Base-by-base conservation (phyloP, 2,888 invertebrate genomes). In the Apamea monoglypha region DNA sequence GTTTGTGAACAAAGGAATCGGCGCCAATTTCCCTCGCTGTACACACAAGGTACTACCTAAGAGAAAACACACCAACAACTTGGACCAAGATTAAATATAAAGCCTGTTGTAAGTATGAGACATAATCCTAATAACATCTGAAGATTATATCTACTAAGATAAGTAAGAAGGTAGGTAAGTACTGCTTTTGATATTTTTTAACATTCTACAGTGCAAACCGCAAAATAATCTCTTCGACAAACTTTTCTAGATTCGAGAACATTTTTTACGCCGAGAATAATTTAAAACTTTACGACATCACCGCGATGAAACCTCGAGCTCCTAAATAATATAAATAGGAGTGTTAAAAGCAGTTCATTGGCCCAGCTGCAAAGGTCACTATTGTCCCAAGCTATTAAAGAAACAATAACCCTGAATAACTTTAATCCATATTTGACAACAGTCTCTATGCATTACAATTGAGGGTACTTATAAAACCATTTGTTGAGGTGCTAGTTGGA, bases 361-460 rank as follows among this genome's bases (percentile, higher is more conserved):
- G 84, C 72, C 84, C 76, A 80, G 61, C 77, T 53, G 16, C 53
- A 85, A 86, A 88, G 87, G 85, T 86, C 83, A 76, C 80, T 64
- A 81, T 85, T 84, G 80, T 88, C 90, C 78, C 88, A 89, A 79
- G n/a, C 82, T 82, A 84, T 86, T 88, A 84, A 83, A 81, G 76
- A 85, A 87, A 89, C 90, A 88, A 89, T 87, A 83, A 83, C 78
- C 77, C 66, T 70, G 84, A 74, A 81, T 78, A 75, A 78, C 47
- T 71, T 63, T 83, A 88, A 88, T 89, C 88, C 87, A 80, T 86
- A 88, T 89, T 86, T 85, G 87, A 86, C 84, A 87, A 68, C 68
- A 71, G 74, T 53, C 61, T 83, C 68, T 73, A 77, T 72, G 76
- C 66, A 73, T 82, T 71, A 84, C 86, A 84, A 88, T 82, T 84